Evolutionary conservation across 1,140 invertebrate genomes (phyloP).

Genomic region (Nephila pilipes): DNA sequence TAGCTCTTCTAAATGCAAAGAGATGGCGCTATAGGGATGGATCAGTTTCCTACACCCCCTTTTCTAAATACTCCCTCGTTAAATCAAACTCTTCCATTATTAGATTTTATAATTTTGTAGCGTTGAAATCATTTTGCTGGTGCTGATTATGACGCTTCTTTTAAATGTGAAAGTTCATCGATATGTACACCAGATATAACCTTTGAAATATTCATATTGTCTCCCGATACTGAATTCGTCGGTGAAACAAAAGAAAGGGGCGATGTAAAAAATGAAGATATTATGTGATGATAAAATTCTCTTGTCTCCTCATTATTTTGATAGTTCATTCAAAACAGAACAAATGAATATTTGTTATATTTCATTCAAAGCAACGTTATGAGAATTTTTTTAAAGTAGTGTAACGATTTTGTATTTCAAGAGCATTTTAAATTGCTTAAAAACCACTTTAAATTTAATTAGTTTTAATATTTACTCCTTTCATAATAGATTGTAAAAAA

Average conservation of each 20-base stretch:
- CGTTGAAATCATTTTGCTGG: conserved; percentile 16
- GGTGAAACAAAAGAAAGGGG: neutral
- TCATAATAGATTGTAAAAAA: no score
- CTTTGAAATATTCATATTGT: conserved; percentile 69
- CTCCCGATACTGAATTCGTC: neutral
- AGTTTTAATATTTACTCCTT: no score
- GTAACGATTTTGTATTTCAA: no score
- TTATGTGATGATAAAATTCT: no score
- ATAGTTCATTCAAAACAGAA: no score
- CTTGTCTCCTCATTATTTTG: no score
- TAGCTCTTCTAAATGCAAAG: neutral
- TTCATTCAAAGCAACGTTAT: no score
- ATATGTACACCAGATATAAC: conserved; percentile 1
- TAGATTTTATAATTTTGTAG: conserved; percentile 43
- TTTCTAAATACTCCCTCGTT: neutral
- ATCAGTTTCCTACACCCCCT: neutral
- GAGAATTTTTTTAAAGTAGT: no score
- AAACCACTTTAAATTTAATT: no score
- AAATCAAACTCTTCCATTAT: no score
- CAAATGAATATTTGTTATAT: no score
- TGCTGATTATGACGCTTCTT: conserved; percentile 1
- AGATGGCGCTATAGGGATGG: conserved; percentile 22
- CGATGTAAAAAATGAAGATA: neutral
- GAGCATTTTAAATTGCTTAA: no score
- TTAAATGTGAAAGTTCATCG: conserved; percentile 44